Percentiles rank a stretch among this genome's conserved stretches.
phyloP scores from a whole-genome alignment of 2,797 vertebrate species.

The Phylloscopus collybita region DNA sequence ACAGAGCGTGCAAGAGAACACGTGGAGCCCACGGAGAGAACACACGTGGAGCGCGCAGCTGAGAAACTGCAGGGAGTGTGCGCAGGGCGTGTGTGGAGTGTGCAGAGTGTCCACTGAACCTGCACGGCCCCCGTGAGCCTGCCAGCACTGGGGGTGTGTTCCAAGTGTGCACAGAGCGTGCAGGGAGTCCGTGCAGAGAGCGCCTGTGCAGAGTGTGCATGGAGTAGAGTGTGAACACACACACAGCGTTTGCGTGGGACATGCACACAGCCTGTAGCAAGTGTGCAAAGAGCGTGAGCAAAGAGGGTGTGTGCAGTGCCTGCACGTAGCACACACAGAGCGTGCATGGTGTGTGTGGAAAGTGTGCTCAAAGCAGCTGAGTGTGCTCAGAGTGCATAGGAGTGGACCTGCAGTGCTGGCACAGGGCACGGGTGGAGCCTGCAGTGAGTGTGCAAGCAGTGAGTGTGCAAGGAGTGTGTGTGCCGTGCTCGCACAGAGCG shows the following conservation, averaged over 20 bases:
- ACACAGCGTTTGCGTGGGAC: accelerated
- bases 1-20: neutral
- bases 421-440: accelerated
- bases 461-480: accelerated
- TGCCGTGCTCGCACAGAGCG: neutral
- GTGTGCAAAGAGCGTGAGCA: neutral
- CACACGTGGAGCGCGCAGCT: accelerated
- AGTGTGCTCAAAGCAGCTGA: neutral
- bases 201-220: accelerated
- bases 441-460: neutral
- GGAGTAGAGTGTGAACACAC: accelerated
- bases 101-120: accelerated
- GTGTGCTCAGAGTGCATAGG: neutral
- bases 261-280: accelerated
- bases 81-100: accelerated
- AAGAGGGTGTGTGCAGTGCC: neutral
- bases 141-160: neutral
- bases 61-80: accelerated
- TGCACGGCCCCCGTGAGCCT: accelerated
- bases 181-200: neutral
- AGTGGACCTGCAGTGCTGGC: neutral
- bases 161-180: accelerated
- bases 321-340: neutral
- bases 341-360: neutral
- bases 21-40: neutral